Base-by-base conservation (phyloP, 2,113 vertebrate genomes). In the Elephantulus edwardii region DNA sequence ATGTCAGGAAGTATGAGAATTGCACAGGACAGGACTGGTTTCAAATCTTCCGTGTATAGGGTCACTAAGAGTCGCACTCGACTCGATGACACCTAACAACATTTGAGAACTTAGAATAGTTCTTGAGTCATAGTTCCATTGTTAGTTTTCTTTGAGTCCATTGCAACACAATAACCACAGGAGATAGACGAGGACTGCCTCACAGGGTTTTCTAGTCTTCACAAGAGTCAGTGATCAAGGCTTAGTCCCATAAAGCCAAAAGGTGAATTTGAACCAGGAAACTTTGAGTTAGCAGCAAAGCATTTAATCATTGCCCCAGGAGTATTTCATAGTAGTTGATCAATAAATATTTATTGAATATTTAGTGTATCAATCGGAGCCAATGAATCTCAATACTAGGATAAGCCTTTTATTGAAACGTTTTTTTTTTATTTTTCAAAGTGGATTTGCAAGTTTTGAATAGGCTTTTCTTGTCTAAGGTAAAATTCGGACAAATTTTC, bases 281-380 rank as follows among this genome's bases (percentile, higher is more conserved):
- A 2, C 66, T 68, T 38, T 68, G 13, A 30, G 66, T 68, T 38
- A 68, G 26, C 35, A 38, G 19, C 66, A n/a, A 38, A 38, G 35
- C 20, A 9, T 68, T 38, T 68, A 22, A 38, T 19, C 28, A 3
- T 68, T 68, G 19, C 19, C 35, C 35, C 17, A 22, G 20, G 8
- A 68, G 4, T n/a, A 20, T 16, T 28, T 38, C 35, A 68, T 20
- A 84, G 72, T 77, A 89, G 40, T n/a, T 54, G 86, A 54, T 91
- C 88, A 89, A 20, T 89, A 91, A 89, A 88, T 46, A 60, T 40
- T 78, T 85, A 52, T 62, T 91, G 40, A 70, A 14, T 83, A 85
- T 60, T 82, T n/a, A 94, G 20, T 76, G 40, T 22, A 48, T 54
- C 28, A 83, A 60, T 70, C 40, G 48, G 46, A 80, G 33, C 35